Evolutionary conservation across 2,888 invertebrate genomes (phyloP).

Genomic region (Dryadula phaetusa): DNA sequence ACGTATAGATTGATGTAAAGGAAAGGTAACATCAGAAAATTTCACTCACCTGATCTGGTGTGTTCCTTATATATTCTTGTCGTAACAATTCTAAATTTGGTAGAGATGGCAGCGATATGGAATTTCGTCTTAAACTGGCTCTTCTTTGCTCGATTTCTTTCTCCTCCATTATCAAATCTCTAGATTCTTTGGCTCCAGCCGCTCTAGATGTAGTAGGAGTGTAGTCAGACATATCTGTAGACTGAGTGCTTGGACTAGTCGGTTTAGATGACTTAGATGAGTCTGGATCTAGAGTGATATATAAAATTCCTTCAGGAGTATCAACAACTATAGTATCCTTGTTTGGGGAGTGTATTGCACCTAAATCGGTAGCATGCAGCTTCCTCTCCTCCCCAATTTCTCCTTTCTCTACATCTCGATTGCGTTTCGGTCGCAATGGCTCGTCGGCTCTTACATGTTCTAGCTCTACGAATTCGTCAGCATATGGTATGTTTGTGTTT

Average conservation of each 20-base stretch:
- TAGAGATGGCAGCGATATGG: slow-evolving; percentile 89
- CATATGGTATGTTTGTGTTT: slow-evolving; percentile 57
- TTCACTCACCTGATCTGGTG: slow-evolving; percentile 68
- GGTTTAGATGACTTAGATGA: slow-evolving; percentile 56
- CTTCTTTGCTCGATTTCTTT: slow-evolving; percentile 58
- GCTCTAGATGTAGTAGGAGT: slow-evolving; percentile 63
- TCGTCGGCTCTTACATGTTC: slow-evolving; percentile 56
- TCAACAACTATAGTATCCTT: slow-evolving; percentile 78
- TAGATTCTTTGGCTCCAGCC: slow-evolving; percentile 63
- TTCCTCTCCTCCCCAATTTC: slow-evolving; percentile 49
- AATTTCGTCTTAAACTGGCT: slow-evolving; percentile 85
- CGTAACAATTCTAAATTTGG: slow-evolving; percentile 86
- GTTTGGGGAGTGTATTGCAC: slow-evolving; percentile 69
- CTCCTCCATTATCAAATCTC: slow-evolving; percentile 63
- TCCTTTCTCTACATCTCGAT: slow-evolving; percentile 55
- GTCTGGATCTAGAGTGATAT: slow-evolving; percentile 76
- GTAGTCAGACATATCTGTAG: slow-evolving; percentile 57
- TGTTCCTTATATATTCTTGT: slow-evolving; percentile 69
- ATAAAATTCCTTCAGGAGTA: slow-evolving; percentile 77
- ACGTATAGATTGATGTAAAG: no score
- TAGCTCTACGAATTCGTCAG: slow-evolving; percentile 64
- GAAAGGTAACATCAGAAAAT: no score
- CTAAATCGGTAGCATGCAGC: slow-evolving; percentile 69
- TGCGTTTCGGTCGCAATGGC: slow-evolving; percentile 57
- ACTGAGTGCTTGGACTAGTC: slow-evolving; percentile 57